Base-by-base conservation (phyloP, 2,888 invertebrate species). In the Campoplex nolae region DNA sequence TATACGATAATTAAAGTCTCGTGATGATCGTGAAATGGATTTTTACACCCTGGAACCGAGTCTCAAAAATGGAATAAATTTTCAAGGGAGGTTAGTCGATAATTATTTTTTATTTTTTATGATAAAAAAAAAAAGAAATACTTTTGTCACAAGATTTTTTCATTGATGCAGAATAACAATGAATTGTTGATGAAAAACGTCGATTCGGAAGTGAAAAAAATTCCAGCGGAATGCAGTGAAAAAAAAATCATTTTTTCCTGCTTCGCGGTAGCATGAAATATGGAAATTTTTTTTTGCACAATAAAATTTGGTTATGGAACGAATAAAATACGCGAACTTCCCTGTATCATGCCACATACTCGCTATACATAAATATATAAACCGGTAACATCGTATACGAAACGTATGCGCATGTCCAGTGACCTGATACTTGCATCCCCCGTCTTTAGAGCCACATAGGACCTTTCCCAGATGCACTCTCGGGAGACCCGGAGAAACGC, bases 331-430 rank as follows among this genome's bases (percentile, higher is more conserved):
- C 56, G 9, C n/a, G 28, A 28, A 58, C 11, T 4, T 11, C 28
- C 28, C 28, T 23, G 23, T 23, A 28, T 58, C 11, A 13, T 11
- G 11, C 28, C 28, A 58, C 28, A 58, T 32, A 62, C 0, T 32
- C 13, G 32, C 62, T 32, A 38, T n/a, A 54, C 23, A 68, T 35
- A 65, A 45, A 62, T 62, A 38, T 28, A 56, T 13, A 76, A 38
- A 54, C 9, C n/a, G 68, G 62, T 70, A 77, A 13, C 56, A 42
- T 58, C 54, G 23, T 23, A 70, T 78, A 74, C 74, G 77, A 82
- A 78, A 78, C 78, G 73, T 82, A 18, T 87, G 87, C 87, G 87
- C 87, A 84, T 87, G 87, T 87, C 87, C 87, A 68, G 84, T 87
- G 87, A 87, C 87, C 87, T 82, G 75, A 75, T 78, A 77, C 71